These are phyloP conservation scores for Hermaeophaga mercurialis DNA, from an alignment of 2,888 invertebrate genomes.

Conservation along the genomic window DNA sequence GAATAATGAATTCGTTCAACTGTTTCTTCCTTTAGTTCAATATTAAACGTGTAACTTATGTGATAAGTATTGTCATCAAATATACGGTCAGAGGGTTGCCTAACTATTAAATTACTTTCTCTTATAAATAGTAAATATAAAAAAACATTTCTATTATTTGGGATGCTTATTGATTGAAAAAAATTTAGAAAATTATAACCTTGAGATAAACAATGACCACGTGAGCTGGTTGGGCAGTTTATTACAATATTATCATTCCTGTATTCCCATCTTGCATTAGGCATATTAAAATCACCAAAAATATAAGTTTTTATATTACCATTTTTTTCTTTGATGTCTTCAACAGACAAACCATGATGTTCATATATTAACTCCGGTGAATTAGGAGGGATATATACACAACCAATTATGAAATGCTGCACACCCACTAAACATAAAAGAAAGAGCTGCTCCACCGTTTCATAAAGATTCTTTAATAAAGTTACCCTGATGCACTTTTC, in stretches of 20 bases:
- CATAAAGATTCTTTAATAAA: not conserved
- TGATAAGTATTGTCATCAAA: not conserved
- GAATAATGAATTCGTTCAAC: not conserved
- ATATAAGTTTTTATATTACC: no score
- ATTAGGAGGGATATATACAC: not conserved
- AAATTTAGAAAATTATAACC: not conserved
- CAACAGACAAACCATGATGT: not conserved
- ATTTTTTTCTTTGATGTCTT: no score
- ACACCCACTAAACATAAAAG: not conserved
- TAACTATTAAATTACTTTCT: no score
- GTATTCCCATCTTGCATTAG: not conserved
- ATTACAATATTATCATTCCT: not conserved
- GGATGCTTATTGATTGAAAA: not conserved
- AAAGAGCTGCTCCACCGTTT: not conserved
- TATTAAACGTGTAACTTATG: constrained; percentile 7
- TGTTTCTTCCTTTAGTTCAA: not conserved
- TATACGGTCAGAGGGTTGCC: not conserved
- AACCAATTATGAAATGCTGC: not conserved
- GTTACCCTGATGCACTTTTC: not conserved
- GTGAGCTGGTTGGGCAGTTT: not conserved
- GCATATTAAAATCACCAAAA: not conserved
- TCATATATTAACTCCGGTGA: not conserved
- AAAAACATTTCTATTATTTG: not conserved
- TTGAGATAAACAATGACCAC: not conserved
- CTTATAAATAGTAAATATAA: not conserved